A percentile compares a stretch with the other conserved stretches of the same genome.
These are phyloP conservation scores for Xenopus laevis DNA, from an alignment of 2,113 vertebrate species.

Conservation along the genomic window DNA sequence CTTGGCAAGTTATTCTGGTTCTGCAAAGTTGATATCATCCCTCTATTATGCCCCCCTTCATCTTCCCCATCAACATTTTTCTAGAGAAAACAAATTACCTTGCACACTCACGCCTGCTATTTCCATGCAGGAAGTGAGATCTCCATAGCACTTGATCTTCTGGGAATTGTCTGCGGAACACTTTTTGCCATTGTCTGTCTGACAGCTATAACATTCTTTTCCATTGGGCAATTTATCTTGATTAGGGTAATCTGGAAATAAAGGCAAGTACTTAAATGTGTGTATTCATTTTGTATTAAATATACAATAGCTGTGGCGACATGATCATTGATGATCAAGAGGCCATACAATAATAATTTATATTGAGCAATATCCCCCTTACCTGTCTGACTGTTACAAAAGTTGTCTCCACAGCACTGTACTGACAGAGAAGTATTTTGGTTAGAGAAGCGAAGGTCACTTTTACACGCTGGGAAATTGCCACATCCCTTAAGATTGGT, in stretches of 20 bases:
- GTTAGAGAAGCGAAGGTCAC: background rate
- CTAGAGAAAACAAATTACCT: constrained; percentile 3
- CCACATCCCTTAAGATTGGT: constrained; percentile 26
- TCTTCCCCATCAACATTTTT: no score
- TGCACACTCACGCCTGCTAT: background rate
- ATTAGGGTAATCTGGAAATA: background rate
- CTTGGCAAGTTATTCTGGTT: no score
- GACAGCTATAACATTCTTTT: constrained; percentile 20
- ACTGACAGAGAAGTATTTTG: background rate
- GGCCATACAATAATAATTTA: no score
- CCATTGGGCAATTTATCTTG: constrained; percentile 18
- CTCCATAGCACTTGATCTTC: constrained; percentile 18
- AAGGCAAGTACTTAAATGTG: background rate
- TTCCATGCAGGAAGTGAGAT: constrained; percentile 19
- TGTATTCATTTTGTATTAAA: no score
- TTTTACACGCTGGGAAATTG: background rate
- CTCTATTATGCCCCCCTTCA: no score
- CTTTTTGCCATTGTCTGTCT: background rate
- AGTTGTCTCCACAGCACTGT: constrained; percentile 12
- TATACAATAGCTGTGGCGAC: no score
- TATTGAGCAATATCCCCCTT: background rate
- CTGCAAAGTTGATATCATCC: no score
- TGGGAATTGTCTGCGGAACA: background rate
- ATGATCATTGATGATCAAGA: no score
- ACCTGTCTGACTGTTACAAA: constrained; percentile 24